phyloP scores from a whole-genome alignment of 1,140 invertebrate genomes.

The Theocolax elegans region DNA sequence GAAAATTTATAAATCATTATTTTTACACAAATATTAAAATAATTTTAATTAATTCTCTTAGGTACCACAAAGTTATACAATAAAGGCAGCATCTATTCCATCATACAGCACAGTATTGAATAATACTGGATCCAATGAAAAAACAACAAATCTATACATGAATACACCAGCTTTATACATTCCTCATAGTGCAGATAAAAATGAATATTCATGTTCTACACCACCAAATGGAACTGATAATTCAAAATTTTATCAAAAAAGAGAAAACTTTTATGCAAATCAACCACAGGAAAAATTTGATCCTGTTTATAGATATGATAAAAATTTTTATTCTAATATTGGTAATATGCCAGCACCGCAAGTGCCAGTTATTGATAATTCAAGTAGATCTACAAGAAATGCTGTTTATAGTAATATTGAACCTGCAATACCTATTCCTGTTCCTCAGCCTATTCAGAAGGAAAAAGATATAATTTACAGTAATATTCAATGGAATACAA shows the following conservation, averaged over 20 bases:
- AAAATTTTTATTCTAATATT: conserved; percentile 64
- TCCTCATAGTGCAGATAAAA: conserved; percentile 55
- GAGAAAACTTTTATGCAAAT: conserved; percentile 59
- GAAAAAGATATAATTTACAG: conserved; percentile 66
- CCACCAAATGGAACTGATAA: conserved; percentile 49
- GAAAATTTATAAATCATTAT: too few relatives aligned
- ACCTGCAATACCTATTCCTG: conserved; percentile 53
- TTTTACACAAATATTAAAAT: too few relatives aligned
- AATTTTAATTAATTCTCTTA: conserved; percentile 37
- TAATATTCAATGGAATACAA: conserved; percentile 64
- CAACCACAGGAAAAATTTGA: conserved; percentile 59
- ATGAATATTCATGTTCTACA: conserved; percentile 48
- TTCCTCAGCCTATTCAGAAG: conserved; percentile 51
- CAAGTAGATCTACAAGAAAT: conserved; percentile 51
- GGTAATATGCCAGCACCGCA: conserved; percentile 57
- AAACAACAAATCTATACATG: conserved; percentile 61
- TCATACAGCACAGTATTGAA: conserved; percentile 69
- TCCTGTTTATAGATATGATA: conserved; percentile 58
- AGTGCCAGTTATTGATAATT: conserved; percentile 53
- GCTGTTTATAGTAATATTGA: conserved; percentile 65
- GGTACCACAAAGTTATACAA: conserved; percentile 69
- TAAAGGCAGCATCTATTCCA: conserved; percentile 67
- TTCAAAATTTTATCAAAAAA: conserved; percentile 58
- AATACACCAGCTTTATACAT: conserved; percentile 62
- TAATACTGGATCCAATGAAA: conserved; percentile 58